Evolutionary conservation across 1,140 invertebrate genomes (phyloP).

Genomic region (Cryptotermes secundus): DNA sequence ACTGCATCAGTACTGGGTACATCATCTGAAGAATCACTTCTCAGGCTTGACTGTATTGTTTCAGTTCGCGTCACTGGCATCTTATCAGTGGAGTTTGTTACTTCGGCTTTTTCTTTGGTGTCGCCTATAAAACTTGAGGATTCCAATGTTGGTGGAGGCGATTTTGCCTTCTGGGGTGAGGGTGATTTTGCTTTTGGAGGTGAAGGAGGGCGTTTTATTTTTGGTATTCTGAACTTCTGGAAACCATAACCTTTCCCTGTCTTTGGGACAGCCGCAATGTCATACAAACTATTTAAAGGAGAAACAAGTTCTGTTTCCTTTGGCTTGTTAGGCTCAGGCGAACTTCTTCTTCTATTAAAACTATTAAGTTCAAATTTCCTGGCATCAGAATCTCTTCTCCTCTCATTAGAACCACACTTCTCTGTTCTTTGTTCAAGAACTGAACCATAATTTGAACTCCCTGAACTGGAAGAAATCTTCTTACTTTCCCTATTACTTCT

Average conservation of each 20-base stretch:
- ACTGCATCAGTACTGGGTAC: background rate
- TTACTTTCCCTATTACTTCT: background rate
- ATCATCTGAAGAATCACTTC: background rate
- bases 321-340: background rate
- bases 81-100: background rate
- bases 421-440: too few relatives aligned
- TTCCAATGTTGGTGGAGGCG: background rate
- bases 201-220: slow-evolving; percentile 51
- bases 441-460: background rate
- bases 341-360: background rate
- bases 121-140: background rate
- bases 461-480: background rate
- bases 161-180: slow-evolving; percentile 27
- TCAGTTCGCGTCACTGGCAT: background rate
- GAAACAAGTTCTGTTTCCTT: slow-evolving; percentile 38
- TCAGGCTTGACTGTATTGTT: too few relatives aligned
- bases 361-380: background rate
- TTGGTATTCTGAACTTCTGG: slow-evolving; percentile 65
- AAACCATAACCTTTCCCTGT: slow-evolving; percentile 55
- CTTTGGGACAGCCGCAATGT: slow-evolving; percentile 47
- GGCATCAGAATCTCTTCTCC: background rate
- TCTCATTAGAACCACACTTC: background rate
- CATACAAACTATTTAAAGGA: slow-evolving; percentile 60
- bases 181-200: slow-evolving; percentile 25
- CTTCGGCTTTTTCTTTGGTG: background rate